phyloP scores from a whole-genome alignment of 2,888 invertebrate species.

The Muschampia plurimacula region DNA sequence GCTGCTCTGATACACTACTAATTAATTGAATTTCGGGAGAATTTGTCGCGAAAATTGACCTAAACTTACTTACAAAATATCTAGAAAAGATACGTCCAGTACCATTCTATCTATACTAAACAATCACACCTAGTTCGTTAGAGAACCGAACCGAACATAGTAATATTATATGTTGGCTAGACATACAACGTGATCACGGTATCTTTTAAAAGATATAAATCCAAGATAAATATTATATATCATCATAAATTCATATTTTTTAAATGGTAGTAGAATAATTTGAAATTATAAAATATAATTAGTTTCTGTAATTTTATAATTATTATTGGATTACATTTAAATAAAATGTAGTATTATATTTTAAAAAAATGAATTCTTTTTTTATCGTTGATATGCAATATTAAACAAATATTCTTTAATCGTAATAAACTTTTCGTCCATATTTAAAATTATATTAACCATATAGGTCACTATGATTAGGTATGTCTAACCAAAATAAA shows the following conservation, averaged over 20 bases:
- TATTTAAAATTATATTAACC: no score
- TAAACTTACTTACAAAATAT: slow-evolving; percentile 70
- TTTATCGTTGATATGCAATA: no score
- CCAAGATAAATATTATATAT: no score
- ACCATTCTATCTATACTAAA: slow-evolving; percentile 24
- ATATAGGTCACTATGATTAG: neutral
- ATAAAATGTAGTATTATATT: no score
- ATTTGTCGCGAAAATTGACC: slow-evolving; percentile 85
- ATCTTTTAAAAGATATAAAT: neutral
- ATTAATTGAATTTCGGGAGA: slow-evolving; percentile 86
- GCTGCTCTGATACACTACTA: slow-evolving; percentile 67
- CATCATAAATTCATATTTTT: no score
- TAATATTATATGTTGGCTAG: neutral
- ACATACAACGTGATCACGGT: slow-evolving; percentile 34
- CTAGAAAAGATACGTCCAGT: slow-evolving; percentile 6
- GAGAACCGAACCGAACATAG: slow-evolving; percentile 5
- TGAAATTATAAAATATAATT: no score
- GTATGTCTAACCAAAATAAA: slow-evolving; percentile 33
- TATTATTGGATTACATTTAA: no score
- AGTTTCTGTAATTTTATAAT: no score
- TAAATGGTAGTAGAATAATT: no score
- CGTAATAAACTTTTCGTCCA: no score
- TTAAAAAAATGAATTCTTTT: no score
- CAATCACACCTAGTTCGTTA: slow-evolving; percentile 20
- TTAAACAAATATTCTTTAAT: no score